These are phyloP conservation scores for Hartigia nigra DNA, from an alignment of 2,888 invertebrate genomes.

Conservation along the genomic window DNA sequence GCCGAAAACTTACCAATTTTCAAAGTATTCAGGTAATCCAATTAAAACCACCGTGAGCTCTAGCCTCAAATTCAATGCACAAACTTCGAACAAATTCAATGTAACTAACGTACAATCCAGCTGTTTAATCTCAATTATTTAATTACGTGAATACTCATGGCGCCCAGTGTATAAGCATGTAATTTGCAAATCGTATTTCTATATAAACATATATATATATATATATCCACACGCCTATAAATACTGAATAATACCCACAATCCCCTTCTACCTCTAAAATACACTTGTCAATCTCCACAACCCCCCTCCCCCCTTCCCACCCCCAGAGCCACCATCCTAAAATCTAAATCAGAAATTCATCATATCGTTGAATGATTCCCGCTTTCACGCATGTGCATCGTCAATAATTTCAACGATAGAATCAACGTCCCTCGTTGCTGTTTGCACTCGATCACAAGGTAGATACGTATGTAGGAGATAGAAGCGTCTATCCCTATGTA, in stretches of 20 bases:
- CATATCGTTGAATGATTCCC: background rate
- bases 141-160: conserved; percentile 20
- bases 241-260: too few relatives aligned
- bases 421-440: background rate
- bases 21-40: background rate
- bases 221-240: too few relatives aligned
- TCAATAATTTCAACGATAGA: background rate
- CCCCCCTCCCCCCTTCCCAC: too few relatives aligned
- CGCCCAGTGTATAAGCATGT: background rate
- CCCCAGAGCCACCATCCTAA: too few relatives aligned
- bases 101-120: conserved; percentile 11
- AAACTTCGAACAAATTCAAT: conserved; percentile 21
- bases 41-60: background rate
- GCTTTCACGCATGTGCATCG: background rate
- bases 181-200: background rate
- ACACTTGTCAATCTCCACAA: too few relatives aligned
- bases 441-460: background rate
- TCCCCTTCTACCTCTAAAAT: too few relatives aligned
- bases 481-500: background rate
- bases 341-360: background rate
- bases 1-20: background rate
- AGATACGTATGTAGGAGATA: conserved; percentile 15
- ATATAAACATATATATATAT: background rate
- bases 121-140: conserved; percentile 32
- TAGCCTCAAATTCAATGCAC: background rate